Percentiles rank a stretch among this genome's conserved stretches.
Conservation (phyloP, 2,113 vertebrate species). For the Neogobius melanostomus region DNA sequence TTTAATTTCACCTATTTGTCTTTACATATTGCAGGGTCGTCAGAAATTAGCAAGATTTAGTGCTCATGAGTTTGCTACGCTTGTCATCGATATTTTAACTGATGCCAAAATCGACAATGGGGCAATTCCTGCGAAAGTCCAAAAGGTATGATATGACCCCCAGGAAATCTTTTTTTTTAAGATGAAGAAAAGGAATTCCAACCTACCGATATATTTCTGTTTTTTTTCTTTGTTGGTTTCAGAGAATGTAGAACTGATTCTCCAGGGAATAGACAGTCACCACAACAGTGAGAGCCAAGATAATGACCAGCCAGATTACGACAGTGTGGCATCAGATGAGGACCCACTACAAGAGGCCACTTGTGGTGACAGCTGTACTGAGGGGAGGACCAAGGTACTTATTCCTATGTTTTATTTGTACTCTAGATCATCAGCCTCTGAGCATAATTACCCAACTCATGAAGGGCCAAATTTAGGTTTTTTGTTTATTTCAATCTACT, state of each 20-base stretch:
- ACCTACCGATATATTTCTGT: neutral
- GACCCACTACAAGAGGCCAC: constrained; percentile 84
- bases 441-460: no score
- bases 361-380: constrained; percentile 82
- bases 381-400: constrained; percentile 87
- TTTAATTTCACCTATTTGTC: neutral
- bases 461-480: neutral
- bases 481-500: neutral
- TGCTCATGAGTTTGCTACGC: constrained; percentile 93
- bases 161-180: no score
- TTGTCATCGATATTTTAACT: constrained; percentile 95
- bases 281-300: constrained; percentile 87
- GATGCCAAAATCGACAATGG: constrained; percentile 95
- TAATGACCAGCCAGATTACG: constrained; percentile 95
- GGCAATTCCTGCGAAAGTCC: constrained; percentile 85
- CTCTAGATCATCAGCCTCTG: no score
- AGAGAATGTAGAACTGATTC: constrained; percentile 93
- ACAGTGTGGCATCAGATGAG: constrained; percentile 97
- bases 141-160: constrained; percentile 79
- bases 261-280: constrained; percentile 85
- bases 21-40: constrained; percentile 79
- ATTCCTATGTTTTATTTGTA: neutral
- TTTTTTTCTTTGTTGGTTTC: constrained; percentile 25
- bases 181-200: no score
- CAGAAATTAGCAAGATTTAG: constrained; percentile 97